phyloP scores from a whole-genome alignment of 2,797 vertebrate species.

The Urocyon cinereoargenteus region DNA sequence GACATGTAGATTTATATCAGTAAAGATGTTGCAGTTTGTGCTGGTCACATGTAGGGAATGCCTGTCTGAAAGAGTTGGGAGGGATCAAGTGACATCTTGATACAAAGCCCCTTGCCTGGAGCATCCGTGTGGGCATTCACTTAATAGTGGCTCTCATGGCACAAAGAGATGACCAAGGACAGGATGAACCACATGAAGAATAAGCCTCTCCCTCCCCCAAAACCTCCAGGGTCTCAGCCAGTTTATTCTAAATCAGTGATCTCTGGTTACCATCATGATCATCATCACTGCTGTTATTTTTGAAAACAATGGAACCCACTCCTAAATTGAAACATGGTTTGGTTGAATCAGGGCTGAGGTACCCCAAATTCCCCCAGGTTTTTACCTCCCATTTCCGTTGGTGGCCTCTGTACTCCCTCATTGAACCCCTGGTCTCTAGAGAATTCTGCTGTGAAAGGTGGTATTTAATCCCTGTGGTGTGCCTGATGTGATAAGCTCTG shows the following conservation, averaged over 20 bases:
- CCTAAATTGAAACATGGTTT: neutral
- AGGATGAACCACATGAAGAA: too few species aligned
- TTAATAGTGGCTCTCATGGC: neutral
- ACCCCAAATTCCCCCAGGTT: neutral
- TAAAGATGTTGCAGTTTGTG: neutral
- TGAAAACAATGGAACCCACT: neutral
- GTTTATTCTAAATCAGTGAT: neutral
- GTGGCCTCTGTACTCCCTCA: neutral
- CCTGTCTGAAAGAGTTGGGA: neutral
- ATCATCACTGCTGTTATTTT: neutral
- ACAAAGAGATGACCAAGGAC: neutral
- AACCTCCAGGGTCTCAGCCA: neutral
- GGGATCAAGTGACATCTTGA: neutral
- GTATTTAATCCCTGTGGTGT: neutral
- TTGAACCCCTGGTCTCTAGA: too few species aligned
- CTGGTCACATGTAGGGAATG: neutral
- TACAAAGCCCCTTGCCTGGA: neutral
- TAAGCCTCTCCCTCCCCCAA: neutral
- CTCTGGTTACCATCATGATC: neutral
- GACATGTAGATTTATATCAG: neutral
- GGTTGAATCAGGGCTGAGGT: neutral
- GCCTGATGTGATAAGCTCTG: neutral
- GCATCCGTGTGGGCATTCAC: fast-evolving
- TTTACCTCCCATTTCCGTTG: neutral
- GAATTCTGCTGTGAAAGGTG: neutral